Percentiles rank a stretch among this genome's conserved stretches.
phyloP scores from a whole-genome alignment of 37 sponge, comb jelly and placozoan species.

The Crambe crambe region DNA sequence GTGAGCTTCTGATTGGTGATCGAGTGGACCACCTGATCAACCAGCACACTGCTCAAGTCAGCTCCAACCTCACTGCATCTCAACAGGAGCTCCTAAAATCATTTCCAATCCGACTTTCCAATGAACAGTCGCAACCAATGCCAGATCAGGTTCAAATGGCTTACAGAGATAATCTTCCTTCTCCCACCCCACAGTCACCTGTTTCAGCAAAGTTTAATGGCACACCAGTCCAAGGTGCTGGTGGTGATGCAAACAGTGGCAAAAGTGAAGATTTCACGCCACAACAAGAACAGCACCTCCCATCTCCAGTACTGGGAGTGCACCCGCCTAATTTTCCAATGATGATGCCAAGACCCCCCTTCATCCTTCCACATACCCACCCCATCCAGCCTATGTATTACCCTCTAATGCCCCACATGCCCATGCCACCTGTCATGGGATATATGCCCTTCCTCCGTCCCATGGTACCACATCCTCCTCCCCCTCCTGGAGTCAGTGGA shows the following conservation, averaged over 20 bases:
- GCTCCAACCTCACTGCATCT: neutral
- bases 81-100: neutral
- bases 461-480: neutral
- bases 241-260: neutral
- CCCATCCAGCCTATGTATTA: neutral
- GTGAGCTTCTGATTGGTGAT: neutral
- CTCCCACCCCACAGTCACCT: neutral
- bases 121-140: neutral
- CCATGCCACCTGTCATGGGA: constrained; percentile 2
- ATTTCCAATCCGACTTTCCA: neutral
- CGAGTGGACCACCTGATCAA: neutral
- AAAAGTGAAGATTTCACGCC: neutral
- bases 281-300: constrained; percentile 2
- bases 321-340: neutral
- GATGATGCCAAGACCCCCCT: neutral
- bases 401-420: neutral
- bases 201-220: no score
- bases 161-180: neutral
- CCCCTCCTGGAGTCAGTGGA: neutral
- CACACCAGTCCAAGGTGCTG: neutral
- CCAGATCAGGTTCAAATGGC: neutral
- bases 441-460: neutral
- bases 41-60: no score
- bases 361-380: neutral
- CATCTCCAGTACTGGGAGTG: neutral